These are phyloP conservation scores for Ephydatia muelleri DNA, from an alignment of 37 sponge, comb jelly and placozoan species.

Conservation along the genomic window DNA sequence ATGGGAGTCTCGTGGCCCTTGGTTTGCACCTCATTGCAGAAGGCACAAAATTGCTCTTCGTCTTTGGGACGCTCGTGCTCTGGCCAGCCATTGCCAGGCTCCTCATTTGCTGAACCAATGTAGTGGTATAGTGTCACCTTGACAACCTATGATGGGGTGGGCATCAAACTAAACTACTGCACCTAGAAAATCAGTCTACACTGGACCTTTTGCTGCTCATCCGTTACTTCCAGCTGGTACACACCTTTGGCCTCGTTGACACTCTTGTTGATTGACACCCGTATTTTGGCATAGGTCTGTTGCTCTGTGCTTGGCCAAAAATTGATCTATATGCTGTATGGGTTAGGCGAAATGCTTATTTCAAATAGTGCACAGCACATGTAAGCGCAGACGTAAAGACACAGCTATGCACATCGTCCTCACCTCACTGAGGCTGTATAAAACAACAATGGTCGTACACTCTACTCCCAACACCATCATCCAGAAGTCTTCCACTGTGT, in stretches of 20 bases:
- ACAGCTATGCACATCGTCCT: not conserved
- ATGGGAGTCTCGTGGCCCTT: constrained; percentile 58
- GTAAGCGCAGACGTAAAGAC: not conserved
- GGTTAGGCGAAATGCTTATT: too few species aligned
- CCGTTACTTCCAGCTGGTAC: too few species aligned
- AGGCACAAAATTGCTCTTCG: constrained; percentile 16
- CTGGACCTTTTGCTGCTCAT: too few species aligned
- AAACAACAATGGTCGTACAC: constrained; percentile 46
- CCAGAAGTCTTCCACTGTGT: constrained; percentile 71
- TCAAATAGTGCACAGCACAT: not conserved
- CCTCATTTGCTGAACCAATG: too few species aligned
- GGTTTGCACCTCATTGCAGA: constrained; percentile 48
- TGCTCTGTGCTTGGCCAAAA: too few species aligned
- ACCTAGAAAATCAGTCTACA: too few species aligned
- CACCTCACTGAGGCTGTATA: constrained; percentile 39
- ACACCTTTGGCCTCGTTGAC: too few species aligned
- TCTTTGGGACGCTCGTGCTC: constrained; percentile 33
- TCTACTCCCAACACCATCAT: constrained; percentile 70
- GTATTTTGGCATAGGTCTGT: too few species aligned
- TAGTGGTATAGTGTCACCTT: constrained; percentile 56
- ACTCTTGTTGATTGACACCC: too few species aligned
- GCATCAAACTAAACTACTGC: not conserved
- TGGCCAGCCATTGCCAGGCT: too few species aligned
- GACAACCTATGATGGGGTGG: not conserved
- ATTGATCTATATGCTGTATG: too few species aligned